Percentiles rank a stretch among this genome's conserved stretches.
phyloP scores from a whole-genome alignment of 1,140 invertebrate genomes.

The Drosophila watanabei region DNA sequence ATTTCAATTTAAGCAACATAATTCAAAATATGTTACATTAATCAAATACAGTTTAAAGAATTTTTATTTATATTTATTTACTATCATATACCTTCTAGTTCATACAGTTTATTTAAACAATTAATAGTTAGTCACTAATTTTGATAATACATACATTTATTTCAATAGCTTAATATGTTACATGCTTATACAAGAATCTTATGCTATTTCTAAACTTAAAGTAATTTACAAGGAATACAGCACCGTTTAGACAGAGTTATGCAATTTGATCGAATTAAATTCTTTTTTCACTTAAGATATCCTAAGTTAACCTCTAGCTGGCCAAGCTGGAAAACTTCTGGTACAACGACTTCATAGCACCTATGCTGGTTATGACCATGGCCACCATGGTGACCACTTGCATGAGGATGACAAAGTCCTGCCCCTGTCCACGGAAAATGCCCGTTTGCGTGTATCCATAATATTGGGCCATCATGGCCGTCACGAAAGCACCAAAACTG shows the following conservation, averaged over 20 bases:
- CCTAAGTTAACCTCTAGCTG: conserved; percentile 13
- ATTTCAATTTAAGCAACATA: neutral
- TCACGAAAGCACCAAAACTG: conserved; percentile 65
- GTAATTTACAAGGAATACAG: neutral
- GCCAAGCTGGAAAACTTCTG: conserved; percentile 46
- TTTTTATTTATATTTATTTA: neutral
- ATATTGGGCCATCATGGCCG: conserved; percentile 71
- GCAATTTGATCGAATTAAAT: neutral
- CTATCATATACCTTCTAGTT: neutral
- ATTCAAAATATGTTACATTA: neutral
- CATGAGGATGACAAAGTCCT: conserved; percentile 66
- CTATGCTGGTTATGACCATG: conserved; percentile 71
- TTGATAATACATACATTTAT: neutral
- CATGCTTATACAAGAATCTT: neutral
- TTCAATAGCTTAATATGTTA: neutral
- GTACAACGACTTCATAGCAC: conserved; percentile 66
- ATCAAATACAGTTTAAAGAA: neutral
- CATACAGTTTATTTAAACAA: neutral
- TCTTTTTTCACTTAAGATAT: neutral
- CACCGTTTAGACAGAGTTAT: neutral
- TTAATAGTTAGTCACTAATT: too few relatives aligned
- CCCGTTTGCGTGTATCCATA: conserved; percentile 65
- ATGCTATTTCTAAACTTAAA: neutral
- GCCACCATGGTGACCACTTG: conserved; percentile 59
- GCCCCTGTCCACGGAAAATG: conserved; percentile 57